Base-by-base conservation (phyloP, 2,113 vertebrate genomes). In the Lonchura striata region DNA sequence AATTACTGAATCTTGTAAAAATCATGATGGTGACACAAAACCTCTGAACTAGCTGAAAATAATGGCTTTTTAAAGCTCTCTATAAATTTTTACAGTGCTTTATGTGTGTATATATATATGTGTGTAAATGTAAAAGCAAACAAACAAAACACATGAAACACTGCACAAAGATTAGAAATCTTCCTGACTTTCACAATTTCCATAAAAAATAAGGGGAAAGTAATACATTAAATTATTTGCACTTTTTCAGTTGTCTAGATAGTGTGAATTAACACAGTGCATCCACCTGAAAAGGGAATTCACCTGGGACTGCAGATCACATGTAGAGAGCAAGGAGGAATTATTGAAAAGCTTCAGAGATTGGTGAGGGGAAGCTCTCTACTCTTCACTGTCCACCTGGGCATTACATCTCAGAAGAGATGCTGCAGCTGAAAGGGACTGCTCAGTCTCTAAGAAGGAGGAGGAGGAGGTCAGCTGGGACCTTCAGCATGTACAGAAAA, bases 91-190 rank as follows among this genome's bases (percentile, higher is more conserved):
- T 90, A 47, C 8, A 37, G 5, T 23, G 11, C 7, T 9, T 63
- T 70, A 5, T 47, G 4, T 47, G 4, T 37, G 5, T 31, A 3
- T 17, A 3, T 31, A 5, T 50, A 7, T 66, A 0, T 28, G 6
- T 41, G n/a, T 35, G 11, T 59, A 54, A 52, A 31, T 42, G 37
- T 79, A 68, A 44, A 74, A 93, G 4, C 35, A 91, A 70, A 6
- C 24, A 85, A 85, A 42, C 14, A 15, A 57, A 47, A 39, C 25
- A 11, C 3, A 15, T 15, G 2, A 68, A 70, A 61, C 8, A 10
- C 49, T 23, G 21, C 35, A 31, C 6, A 46, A 42, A 87, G 24
- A 70, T 59, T 23, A 83, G 61, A 82, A 82, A 37, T 78, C 24
- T 65, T 65, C 39, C 53, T 54, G 42, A 46, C 41, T 71, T 75